Evolutionary conservation across 2,113 vertebrate genomes (phyloP), one percentile per base, ranked within the genome.

Genomic region (Panthera tigris): DNA sequence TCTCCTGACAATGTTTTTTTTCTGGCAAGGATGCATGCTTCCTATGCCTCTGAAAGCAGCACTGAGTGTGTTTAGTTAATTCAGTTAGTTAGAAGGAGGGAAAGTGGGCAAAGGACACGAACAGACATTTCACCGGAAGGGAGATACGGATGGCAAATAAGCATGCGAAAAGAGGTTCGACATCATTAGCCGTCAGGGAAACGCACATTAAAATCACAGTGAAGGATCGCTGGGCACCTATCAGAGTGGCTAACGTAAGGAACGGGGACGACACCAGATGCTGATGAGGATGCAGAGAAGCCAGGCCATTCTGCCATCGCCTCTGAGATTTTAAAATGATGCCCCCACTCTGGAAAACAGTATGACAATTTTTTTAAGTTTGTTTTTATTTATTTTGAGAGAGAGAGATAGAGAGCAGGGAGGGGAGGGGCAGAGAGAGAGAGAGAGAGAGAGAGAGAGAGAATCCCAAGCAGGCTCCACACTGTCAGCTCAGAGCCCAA

Each of bases 261-360:
- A 25, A 50, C 0, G 1, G 33, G 0, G 21, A 15, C 31, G 4
- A 0, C 16, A 18, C 8, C 81, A 25, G 2, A 4, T 16, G 66
- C 57, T 9, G 65, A 19, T 0, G 7, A 29, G 33, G 80, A 14
- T 1, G n/a, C 1, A 1, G 48, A 45, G 65, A 52, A n/a, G 4
- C 33, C 6, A 61, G 13, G 0, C 0, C 18, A 0, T 48, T 57
- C 19, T 5, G 1, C 25, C 11, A 0, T 15, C 0, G 21, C 69
- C 33, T 82, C 36, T 4, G 52, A n/a, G 88, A 3, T 2, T 0
- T 11, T 7, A 27, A 52, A 16, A 48, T 0, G 6, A 36, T 0
- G 29, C 7, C 0, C 4, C 33, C 50, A 0, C 29, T 71, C 52
- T 45, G 89, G 83, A 65, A 29, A 41, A 4, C 10, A 21, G 78